Percentiles rank a stretch among this genome's conserved stretches.
phyloP scores from a whole-genome alignment of 2,797 vertebrate genomes.

The Gastrophryne carolinensis region DNA sequence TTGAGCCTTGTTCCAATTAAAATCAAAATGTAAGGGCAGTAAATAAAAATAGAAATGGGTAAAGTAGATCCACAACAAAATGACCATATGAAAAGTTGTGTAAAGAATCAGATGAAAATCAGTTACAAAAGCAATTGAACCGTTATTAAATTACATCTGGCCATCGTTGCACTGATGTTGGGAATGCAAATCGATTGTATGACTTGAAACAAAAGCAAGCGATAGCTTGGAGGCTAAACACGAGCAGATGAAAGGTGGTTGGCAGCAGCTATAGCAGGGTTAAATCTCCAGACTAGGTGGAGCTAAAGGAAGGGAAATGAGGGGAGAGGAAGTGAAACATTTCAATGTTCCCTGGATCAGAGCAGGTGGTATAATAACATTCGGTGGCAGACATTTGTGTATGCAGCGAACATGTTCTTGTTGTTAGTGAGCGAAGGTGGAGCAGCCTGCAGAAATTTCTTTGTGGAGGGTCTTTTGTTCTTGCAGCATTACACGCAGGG shows the following conservation, averaged over 20 bases:
- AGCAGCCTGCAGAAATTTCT: background rate
- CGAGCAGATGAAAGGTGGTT: background rate
- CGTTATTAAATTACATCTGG: no score
- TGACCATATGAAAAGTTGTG: no score
- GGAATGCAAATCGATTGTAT: background rate
- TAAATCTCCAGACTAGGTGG: slow-evolving; percentile 38
- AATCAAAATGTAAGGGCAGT: no score
- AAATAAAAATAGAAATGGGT: no score
- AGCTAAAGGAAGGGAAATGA: slow-evolving; percentile 45
- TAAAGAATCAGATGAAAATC: no score
- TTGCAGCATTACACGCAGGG: background rate
- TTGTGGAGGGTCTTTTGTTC: background rate
- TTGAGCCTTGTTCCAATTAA: no score
- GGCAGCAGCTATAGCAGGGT: slow-evolving; percentile 20
- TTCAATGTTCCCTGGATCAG: slow-evolving; percentile 37
- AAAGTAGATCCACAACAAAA: no score
- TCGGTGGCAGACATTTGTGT: slow-evolving; percentile 5
- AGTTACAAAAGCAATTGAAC: no score
- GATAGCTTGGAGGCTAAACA: background rate
- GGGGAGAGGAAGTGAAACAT: slow-evolving; percentile 47
- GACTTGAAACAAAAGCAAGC: background rate
- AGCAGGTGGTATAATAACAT: slow-evolving; percentile 40
- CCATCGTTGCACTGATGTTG: no score
- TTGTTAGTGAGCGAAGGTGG: background rate
- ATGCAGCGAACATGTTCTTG: background rate